Base-by-base conservation (phyloP, 2,113 vertebrate genomes). In the Tetrao urogallus region DNA sequence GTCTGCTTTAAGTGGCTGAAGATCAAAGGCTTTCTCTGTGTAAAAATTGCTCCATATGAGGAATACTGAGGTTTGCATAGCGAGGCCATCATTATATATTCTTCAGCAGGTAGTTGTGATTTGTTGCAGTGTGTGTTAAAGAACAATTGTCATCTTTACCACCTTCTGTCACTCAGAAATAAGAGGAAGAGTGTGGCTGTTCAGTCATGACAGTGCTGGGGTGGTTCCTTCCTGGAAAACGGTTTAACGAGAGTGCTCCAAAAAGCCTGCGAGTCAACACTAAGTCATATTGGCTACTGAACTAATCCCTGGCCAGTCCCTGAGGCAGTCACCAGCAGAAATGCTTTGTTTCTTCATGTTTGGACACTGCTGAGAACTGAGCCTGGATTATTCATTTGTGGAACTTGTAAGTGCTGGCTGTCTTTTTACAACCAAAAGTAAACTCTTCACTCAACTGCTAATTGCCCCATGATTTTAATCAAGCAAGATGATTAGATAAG, bases 401-500 rank as follows among this genome's bases (percentile, higher is more conserved):
- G 67, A 89, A 67, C 71, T 89, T 71, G 34, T 86, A 74, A 82
- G 73, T 8, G 32, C 56, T 85, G 74, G 1, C 47, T 93, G 48
- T 73, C 75, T 86, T 94, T 92, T 77, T 93, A 79, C 74, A 92
- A 60, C 60, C 64, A 34, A 91, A 93, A 93, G 14, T 88, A 76
- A 92, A 87, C 50, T 92, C 67, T 92, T 95, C 81, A 63, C 56
- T 94, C 86, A 90, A n/a, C 45, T 82, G 47, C 67, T 95, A 92
- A 93, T 94, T 96, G 64, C 34, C 28, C 42, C 52, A 36, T 61
- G 67, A 89, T 93, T 93, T 95, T 93, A 92, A 95, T 88, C 60
- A 77, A 66, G 56, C 10, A 89, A 74, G 82, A 92, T 76, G 63
- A 56, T 86, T 79, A 77, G 87, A 85, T 94, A 91, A 88, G 34